Base-by-base conservation (phyloP, 2,888 invertebrate genomes). In the Lycia hirtaria region DNA sequence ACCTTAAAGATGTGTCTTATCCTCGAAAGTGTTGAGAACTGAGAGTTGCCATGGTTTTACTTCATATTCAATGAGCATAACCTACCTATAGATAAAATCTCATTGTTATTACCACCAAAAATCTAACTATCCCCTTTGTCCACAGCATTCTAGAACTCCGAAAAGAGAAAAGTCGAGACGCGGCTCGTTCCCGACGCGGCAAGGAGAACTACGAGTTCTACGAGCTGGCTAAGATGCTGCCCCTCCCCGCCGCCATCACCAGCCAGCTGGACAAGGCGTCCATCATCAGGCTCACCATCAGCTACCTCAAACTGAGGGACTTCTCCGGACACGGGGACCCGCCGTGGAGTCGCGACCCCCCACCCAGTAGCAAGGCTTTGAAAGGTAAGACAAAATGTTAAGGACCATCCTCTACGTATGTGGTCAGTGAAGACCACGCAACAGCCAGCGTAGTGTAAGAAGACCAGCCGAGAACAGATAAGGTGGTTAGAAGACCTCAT, bases 171-270 rank as follows among this genome's bases (percentile, higher is more conserved):
- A 97, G 97, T 69, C 92, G 98, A 74, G 98, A 98, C 84, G 98
- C 98, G 37, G 98, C 98, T 4, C 93, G 98, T 62, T 97, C 97
- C 9, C 93, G 98, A 49, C 94, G 98, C 32, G 98, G 98, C 60
- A 98, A 98, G 80, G 98, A 98, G 87, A 98, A 98, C 92, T 97
- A 96, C 85, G 98, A 98, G 93, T 98, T 98, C 92, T 98, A 98
- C 89, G 98, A 98, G 93, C 93, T 98, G 83, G 98, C 98, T 64
- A 98, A 97, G 94, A 98, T 96, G 98, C 93, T 96, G 87, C 98
- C 97, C 22, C 94, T 96, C 68, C 97, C 96, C 15, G 96, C 97
- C 26, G 97, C 97, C 78, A 98, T 98, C 82, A 98, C 98, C 81
- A 97, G 97, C 80, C 97, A 97, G 92, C 93, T 98, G 93, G 98